Evolutionary conservation across 2,113 vertebrate genomes (phyloP).

Genomic region (Pseudolaguvia tuberculata): DNA sequence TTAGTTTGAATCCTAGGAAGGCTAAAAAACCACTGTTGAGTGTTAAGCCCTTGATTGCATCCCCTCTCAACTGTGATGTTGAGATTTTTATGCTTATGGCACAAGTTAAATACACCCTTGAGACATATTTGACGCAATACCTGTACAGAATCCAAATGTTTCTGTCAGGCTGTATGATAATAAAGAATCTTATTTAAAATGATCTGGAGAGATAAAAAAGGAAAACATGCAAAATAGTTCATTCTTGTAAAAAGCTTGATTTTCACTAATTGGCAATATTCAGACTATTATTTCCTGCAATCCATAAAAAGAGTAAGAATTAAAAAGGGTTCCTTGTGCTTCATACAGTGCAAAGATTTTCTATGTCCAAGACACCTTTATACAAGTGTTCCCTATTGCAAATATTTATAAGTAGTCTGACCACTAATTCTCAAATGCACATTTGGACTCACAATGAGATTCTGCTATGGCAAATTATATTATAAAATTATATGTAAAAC

Average conservation of each 20-base stretch:
- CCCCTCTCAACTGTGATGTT: not conserved
- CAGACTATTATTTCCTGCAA: not conserved
- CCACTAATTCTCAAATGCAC: no score
- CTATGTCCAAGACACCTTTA: no score
- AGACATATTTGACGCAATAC: not conserved
- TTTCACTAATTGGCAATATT: not conserved
- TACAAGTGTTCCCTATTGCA: no score
- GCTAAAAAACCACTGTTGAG: not conserved
- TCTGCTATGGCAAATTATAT: no score
- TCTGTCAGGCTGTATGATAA: not conserved
- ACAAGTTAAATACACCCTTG: not conserved
- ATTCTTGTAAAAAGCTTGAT: not conserved
- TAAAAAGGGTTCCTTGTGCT: no score
- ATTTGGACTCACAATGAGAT: no score
- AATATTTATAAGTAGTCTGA: no score
- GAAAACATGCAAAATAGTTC: not conserved
- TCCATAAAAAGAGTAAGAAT: no score
- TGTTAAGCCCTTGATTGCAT: not conserved
- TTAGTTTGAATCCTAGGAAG: not conserved
- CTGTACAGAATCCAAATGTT: slow-evolving; percentile 10
- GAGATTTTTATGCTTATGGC: not conserved
- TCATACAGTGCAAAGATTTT: no score
- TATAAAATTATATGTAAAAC: no score
- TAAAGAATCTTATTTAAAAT: not conserved
- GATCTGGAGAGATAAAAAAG: not conserved